Evolutionary conservation across 2,797 vertebrate genomes (phyloP), one percentile per base, ranked within the genome.

Genomic region (Ctenopoma multispine): DNA sequence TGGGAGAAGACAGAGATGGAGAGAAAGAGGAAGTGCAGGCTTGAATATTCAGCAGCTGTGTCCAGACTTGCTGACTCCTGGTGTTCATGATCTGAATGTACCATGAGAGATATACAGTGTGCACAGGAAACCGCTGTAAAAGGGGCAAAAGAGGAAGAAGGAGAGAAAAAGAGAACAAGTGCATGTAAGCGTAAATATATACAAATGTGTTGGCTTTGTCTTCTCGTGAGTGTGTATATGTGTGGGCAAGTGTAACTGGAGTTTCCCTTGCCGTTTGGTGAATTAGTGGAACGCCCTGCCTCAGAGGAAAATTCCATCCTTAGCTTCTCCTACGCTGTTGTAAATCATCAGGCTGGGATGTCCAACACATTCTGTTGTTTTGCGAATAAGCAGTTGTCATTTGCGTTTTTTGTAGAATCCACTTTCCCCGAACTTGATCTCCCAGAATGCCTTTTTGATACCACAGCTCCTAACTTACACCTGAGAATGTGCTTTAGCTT

Each of bases 11-110:
- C 57, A 50, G 72, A 43, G 70, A 68, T 59, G 64, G 63, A 78
- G 78, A 68, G 79, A 66, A 76, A 58, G 78, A 61, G 74, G 62
- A 67, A 78, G 75, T 21, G 62, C 6, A 6, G 66, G 82, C 77
- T 73, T 92, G 90, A 92, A 91, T 92, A 92, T 92, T 92, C 88
- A 91, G 86, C 81, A 91, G 85, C 90, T 79, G 87, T 80, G 89
- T 84, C 82, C 91, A 92, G 91, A 93, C 91, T 92, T 92, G 92
- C 92, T 93, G 92, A 93, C 90, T 90, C 79, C 8, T 84, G 58
- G 61, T 65, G 89, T 92, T 92, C 90, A 87, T 90, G 91, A 86
- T 86, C 82, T 90, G 90, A 91, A 93, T 92, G 78, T 70, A 56
- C 50, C 85, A 81, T 82, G 84, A 81, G 89, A 87, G 79, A 80